Evolutionary conservation across 2,888 invertebrate genomes (phyloP), one percentile per base, ranked within the genome.

Genomic region (Lottia scabra): DNA sequence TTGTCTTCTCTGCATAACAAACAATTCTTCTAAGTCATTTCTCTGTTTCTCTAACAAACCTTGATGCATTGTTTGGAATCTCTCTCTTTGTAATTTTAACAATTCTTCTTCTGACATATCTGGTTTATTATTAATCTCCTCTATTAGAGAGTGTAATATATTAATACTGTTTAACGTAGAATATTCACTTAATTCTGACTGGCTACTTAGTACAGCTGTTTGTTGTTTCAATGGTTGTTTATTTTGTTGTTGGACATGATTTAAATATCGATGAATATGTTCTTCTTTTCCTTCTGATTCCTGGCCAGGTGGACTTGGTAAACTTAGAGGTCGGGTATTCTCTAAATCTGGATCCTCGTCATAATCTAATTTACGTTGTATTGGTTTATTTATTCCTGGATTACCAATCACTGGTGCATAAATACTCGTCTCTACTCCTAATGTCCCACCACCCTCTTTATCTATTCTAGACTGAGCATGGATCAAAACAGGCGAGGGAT

Each of bases 401-500:
- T 15, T 27, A 12, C 64, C 45, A 1, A 13, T 26, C n/a, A 68
- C 68, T 16, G 63, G 64, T 45, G 67, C 62, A 8, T 62, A 23
- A 16, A 63, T 72, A 30, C 69, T 67, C 19, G 56, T 44, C 44
- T 10, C 63, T 38, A 44, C 56, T 5, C 23, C 38, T 27, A 16
- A 1, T n/a, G 30, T 69, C 62, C 15, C 27, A 30, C 38, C 71
- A 46, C 56, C 65, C 13, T 38, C 46, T 26, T 64, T 63, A 15
- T 19, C 19, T 12, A 44, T 45, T 45, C 45, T 30, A 45, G 44
- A 67, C 15, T 75, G 68, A 19, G 78, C 75, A 23, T 71, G 68
- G 15, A 85, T 67, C 12, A 96, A 91, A 76, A 93, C 93, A 0
- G 94, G 94, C 84, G 95, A 95, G 0, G 96, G 95, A 27, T 92